Evolutionary conservation across 2,797 vertebrate species (phyloP).

Genomic region (Xyrichtys novacula): DNA sequence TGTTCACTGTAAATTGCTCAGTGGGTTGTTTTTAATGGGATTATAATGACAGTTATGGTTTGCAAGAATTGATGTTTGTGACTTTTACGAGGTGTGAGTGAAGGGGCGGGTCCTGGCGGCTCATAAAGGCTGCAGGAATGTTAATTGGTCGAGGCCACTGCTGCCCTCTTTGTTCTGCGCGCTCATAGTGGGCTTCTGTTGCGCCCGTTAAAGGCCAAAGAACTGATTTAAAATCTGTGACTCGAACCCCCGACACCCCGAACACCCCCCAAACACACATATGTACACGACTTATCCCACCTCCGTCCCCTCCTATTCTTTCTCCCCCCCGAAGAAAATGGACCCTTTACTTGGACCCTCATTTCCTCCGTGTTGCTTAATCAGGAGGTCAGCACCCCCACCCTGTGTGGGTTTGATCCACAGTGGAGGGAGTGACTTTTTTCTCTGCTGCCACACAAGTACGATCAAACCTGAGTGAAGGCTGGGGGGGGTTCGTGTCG

Average conservation of each 20-base stretch:
- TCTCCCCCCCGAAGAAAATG: slow-evolving; percentile 57
- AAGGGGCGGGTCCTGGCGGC: slow-evolving; percentile 77
- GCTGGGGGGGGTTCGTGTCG: too few species aligned
- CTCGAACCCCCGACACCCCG: slow-evolving; percentile 51
- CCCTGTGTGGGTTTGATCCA: slow-evolving; percentile 52
- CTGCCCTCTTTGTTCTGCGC: slow-evolving; percentile 79
- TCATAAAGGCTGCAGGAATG: slow-evolving; percentile 85
- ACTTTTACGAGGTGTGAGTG: slow-evolving; percentile 89
- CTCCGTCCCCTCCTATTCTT: slow-evolving; percentile 38
- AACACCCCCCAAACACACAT: slow-evolving; percentile 33
- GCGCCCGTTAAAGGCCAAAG: slow-evolving; percentile 75
- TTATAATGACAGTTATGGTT: slow-evolving; percentile 87
- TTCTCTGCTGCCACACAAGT: slow-evolving; percentile 29
- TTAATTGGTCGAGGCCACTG: slow-evolving; percentile 87
- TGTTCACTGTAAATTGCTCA: slow-evolving; percentile 75
- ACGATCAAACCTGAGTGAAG: too few species aligned
- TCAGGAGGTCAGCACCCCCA: slow-evolving; percentile 52
- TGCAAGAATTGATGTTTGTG: slow-evolving; percentile 84
- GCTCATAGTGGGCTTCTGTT: slow-evolving; percentile 81
- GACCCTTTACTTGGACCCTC: slow-evolving; percentile 61
- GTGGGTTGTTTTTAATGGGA: slow-evolving; percentile 85
- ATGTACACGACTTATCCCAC: slow-evolving; percentile 42
- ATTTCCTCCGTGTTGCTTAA: slow-evolving; percentile 72
- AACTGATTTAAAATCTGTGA: slow-evolving; percentile 86
- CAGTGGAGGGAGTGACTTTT: slow-evolving; percentile 47